Evolutionary conservation across 2,797 vertebrate genomes (phyloP), one percentile per base, ranked within the genome.

Genomic region (Cynopterus sphinx): DNA sequence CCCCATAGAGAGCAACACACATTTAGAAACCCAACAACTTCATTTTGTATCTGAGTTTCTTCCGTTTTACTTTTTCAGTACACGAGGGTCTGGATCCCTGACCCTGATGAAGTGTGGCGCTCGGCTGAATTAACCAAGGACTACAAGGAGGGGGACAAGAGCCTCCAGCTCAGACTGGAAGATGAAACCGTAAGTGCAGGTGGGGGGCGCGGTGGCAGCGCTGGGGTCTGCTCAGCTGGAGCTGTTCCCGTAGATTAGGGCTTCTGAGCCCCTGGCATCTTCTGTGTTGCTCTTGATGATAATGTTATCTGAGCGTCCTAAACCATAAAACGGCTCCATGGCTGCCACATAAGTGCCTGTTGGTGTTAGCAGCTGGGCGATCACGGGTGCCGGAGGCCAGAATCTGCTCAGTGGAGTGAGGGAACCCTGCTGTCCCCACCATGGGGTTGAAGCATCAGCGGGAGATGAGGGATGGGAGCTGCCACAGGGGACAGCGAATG

Each of bases 31-130:
- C 55, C 16, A 24, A 28, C 57, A 53, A 21, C 49, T 71, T 91
- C 19, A 5, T 51, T 43, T n/a, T 13, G 28, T 41, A 6, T 74
- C 77, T 97, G 31, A 97, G 12, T 87, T 5, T 57, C 49, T 81
- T 28, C 22, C 15, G 1, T 41, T 55, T 51, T 89, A 41, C 26
- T 43, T 85, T 94, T 97, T 97, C 98, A 99, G 99, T 99, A 98
- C 96, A 99, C 99, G 0, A 98, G 98, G 97, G 99, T 99, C 95
- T 99, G 99, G 99, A 99, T 99, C 98, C 99, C 99, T 19, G 99
- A 99, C 97, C 98, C 98, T 0, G 99, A 99, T 0, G 99, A 99
- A 17, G 99, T 99, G 31, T 99, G 99, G 99, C 98, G 94, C 94
- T 98, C 99, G 0, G 99, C 99, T 15, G 99, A 99, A 98, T 99